Percentiles rank a stretch among this genome's conserved stretches.
Evolutionary conservation across 2,888 invertebrate species (phyloP).

Genomic region (Norana najaformis): DNA sequence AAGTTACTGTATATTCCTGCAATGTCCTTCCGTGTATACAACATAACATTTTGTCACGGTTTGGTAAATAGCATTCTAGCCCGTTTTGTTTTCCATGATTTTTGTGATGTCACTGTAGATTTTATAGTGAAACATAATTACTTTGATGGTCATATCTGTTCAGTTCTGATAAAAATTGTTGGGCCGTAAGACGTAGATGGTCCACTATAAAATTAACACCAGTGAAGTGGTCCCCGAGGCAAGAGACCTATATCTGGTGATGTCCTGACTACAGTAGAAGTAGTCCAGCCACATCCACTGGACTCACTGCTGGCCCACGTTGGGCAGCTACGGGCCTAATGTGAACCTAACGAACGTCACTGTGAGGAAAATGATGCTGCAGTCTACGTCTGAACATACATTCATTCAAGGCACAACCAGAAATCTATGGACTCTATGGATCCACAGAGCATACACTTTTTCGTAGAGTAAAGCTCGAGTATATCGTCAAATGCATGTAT

Average conservation of each 20-base stretch:
- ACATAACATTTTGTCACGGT: too few species aligned
- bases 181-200: too few species aligned
- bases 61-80: too few species aligned
- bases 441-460: not conserved
- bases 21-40: too few species aligned
- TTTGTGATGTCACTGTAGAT: too few species aligned
- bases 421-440: not conserved
- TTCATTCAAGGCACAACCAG: not conserved
- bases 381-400: not conserved
- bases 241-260: conserved; percentile 13
- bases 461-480: not conserved
- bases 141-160: too few species aligned
- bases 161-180: too few species aligned
- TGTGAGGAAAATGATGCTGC: not conserved
- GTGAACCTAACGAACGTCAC: not conserved
- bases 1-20: too few species aligned
- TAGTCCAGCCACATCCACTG: not conserved
- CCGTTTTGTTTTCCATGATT: too few species aligned
- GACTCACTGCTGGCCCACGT: not conserved
- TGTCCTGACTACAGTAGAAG: not conserved
- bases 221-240: too few species aligned
- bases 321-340: not conserved
- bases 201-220: too few species aligned
- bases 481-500: not conserved
- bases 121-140: too few species aligned